Base-by-base conservation (phyloP, 2,888 invertebrate species). In the Steinernema carpocapsae region DNA sequence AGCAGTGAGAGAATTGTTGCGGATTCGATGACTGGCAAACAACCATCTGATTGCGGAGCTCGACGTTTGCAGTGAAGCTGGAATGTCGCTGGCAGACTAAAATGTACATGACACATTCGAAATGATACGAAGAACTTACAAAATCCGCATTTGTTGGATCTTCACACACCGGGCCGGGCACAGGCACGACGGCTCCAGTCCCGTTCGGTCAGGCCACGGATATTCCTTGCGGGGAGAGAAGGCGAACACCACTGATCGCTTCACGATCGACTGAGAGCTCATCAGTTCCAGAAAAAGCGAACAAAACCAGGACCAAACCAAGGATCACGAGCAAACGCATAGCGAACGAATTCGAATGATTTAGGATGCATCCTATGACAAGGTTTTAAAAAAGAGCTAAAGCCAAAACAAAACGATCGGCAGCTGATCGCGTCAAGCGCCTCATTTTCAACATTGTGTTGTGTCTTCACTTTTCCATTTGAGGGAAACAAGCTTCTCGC, bases 1-100 rank as follows among this genome's bases (percentile, higher is more conserved):
- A 64, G 32, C 64, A 64, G 12, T 22, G 26, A 1, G 64, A 64
- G 14, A 29, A 64, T 32, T 64, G 64, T 37, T 64, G 64, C 17
- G 64, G 17, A n/a, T 64, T 64, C 32, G 29, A 10, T 1, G 64
- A 64, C 29, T 32, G 64, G 32, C 64, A 64, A 37, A 64, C 19
- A 26, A 64, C 32, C 29, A 32, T n/a, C 64, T 64, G 64, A 64
- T 64, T 64, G 26, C 17, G 10, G 6, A 6, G 17, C 17, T 64
- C 64, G 64, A 64, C 32, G 64, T 29, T 14, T 24, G 64, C 64
- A 12, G 7, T 32, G 64, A 64, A 64, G 14, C 7, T 17, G 32
- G 64, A 2, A 29, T 64, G 64, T 10, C 19, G 29, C 10, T 32
- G 64, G 29, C 29, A 64, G 29, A 64, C 32, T 64, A 32, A 48